A percentile compares a stretch with the other conserved stretches of the same genome.
Evolutionary conservation across 2,113 vertebrate genomes (phyloP).

Genomic region (Fulmarus glacialis): DNA sequence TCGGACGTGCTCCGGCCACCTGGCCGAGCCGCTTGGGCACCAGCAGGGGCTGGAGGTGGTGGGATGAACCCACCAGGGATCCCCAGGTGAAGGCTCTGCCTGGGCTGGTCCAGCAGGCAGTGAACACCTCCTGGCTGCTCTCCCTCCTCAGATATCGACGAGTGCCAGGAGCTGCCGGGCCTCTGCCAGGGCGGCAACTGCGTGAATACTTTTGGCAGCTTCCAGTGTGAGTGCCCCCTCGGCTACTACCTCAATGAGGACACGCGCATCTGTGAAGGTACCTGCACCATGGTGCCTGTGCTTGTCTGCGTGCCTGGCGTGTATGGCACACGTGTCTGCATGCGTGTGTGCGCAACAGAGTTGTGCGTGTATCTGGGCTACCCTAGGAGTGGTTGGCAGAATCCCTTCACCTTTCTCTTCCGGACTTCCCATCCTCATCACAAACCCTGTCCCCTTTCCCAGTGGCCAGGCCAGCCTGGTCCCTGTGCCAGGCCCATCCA

Average conservation of each 20-base stretch:
- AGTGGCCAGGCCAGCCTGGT: background rate
- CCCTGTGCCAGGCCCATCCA: background rate
- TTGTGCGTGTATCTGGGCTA: background rate
- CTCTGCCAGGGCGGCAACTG: conserved; percentile 92
- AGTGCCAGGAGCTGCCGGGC: conserved; percentile 92
- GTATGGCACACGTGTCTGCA: rapidly evolving
- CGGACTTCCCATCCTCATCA: background rate
- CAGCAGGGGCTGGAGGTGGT: background rate
- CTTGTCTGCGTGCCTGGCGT: rapidly evolving
- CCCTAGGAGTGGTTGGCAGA: background rate
- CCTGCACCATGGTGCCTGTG: rapidly evolving
- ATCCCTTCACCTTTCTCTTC: background rate
- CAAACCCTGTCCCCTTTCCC: background rate
- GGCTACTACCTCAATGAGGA: conserved; percentile 91
- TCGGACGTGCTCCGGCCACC: rapidly evolving
- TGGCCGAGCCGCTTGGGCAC: rapidly evolving
- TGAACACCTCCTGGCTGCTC: background rate
- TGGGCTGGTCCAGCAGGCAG: background rate
- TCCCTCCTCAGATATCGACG: conserved; percentile 84
- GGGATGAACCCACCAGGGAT: rapidly evolving
- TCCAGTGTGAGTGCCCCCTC: conserved; percentile 90
- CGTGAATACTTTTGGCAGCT: conserved; percentile 93
- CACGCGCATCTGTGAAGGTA: conserved; percentile 90
- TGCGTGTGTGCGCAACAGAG: background rate
- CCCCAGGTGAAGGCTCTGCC: background rate